Percentiles rank a stretch among this genome's conserved stretches.
Evolutionary conservation across 2,888 invertebrate genomes (phyloP).

Genomic region (Leptopterna dolabrata): DNA sequence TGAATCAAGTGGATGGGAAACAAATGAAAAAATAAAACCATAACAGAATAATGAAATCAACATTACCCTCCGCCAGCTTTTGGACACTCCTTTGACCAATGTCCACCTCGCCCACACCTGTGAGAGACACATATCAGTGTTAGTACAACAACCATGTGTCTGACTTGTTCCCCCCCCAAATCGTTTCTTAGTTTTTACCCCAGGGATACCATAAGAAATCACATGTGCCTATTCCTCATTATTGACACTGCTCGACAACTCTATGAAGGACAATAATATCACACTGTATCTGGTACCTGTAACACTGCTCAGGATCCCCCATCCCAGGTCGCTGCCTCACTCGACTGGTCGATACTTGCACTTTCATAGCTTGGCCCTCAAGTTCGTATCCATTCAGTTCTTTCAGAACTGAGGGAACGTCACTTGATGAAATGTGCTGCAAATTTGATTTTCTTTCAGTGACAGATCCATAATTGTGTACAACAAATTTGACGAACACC

Average conservation of each 20-base stretch:
- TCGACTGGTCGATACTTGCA: constrained; percentile 92
- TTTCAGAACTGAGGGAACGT: constrained; percentile 90
- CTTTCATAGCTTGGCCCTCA: constrained; percentile 90
- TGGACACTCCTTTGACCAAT: constrained; percentile 97
- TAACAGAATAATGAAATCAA: not conserved
- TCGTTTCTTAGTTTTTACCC: too few species aligned
- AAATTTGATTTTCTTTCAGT: constrained; percentile 28
- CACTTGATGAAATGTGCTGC: constrained; percentile 87
- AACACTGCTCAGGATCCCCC: constrained; percentile 97
- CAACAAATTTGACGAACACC: too few species aligned
- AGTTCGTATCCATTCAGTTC: constrained; percentile 92
- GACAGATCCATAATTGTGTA: not conserved
- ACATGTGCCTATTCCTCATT: too few species aligned
- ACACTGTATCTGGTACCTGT: constrained; percentile 70
- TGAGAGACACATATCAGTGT: not conserved
- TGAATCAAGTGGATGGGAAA: not conserved
- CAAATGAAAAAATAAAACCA: not conserved
- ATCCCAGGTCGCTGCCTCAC: constrained; percentile 95
- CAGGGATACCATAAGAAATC: too few species aligned
- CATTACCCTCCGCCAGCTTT: constrained; percentile 70
- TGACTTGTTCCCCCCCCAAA: not conserved
- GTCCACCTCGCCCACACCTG: constrained; percentile 91
- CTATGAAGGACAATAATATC: too few species aligned
- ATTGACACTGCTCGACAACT: too few species aligned
- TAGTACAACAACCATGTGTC: not conserved